Evolutionary conservation across 1,140 invertebrate species (phyloP).

Genomic region (Bombus vancouverensis): DNA sequence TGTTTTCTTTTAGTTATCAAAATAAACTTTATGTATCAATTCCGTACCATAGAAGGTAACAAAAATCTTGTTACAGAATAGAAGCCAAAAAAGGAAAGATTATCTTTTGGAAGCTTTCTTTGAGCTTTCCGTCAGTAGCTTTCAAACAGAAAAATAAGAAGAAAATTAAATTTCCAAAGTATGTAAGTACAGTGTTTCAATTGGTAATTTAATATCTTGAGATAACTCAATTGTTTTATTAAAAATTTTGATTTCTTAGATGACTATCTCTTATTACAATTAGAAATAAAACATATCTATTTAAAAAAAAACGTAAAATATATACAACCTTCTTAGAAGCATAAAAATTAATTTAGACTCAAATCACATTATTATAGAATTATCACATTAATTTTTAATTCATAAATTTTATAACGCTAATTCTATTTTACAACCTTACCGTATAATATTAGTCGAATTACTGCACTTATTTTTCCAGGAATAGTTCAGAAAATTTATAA

Average conservation of each 20-base stretch:
- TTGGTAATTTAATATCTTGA: neutral
- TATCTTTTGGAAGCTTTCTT: neutral
- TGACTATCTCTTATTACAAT: neutral
- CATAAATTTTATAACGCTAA: too few species aligned
- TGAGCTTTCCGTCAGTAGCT: neutral
- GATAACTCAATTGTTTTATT: neutral
- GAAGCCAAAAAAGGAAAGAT: neutral
- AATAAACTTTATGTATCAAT: neutral
- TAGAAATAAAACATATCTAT: neutral
- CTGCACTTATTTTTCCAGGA: too few species aligned
- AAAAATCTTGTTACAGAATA: neutral
- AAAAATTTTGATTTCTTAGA: neutral
- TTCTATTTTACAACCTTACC: too few species aligned
- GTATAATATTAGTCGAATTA: too few species aligned
- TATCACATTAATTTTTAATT: too few species aligned
- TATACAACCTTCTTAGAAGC: too few species aligned
- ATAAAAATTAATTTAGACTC: too few species aligned
- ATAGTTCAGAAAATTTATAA: too few species aligned
- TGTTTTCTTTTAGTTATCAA: neutral
- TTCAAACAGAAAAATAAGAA: neutral
- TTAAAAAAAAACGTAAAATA: too few species aligned
- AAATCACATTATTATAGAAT: too few species aligned
- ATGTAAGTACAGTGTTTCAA: neutral
- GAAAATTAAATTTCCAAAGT: neutral
- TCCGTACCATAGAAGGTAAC: neutral